Percentiles rank a stretch among this genome's conserved stretches.
These are phyloP conservation scores for Sialia sialis DNA, from an alignment of 2,113 vertebrate species.

Conservation along the genomic window DNA sequence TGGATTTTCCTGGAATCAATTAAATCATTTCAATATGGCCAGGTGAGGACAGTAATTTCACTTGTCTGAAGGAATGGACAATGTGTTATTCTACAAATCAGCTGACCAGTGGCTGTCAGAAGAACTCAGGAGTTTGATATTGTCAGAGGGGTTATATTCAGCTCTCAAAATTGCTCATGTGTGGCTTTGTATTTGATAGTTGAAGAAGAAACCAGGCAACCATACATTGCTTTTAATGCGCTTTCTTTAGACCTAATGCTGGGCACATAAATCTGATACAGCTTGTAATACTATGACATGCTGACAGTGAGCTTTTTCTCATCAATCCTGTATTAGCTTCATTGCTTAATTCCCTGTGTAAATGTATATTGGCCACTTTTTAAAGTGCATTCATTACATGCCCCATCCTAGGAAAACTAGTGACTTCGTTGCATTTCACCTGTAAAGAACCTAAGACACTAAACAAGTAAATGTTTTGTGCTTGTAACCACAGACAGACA, in stretches of 20 bases:
- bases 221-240: not conserved
- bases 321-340: not conserved
- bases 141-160: slow-evolving; percentile 2
- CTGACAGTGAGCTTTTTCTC: not conserved
- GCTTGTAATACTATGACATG: not conserved
- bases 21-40: not conserved
- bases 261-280: not conserved
- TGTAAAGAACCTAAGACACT: not conserved
- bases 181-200: slow-evolving; percentile 21
- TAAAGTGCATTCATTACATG: not conserved
- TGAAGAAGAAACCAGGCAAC: slow-evolving; percentile 27
- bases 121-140: slow-evolving; percentile 11
- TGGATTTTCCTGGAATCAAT: not conserved
- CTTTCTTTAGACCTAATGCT: not conserved
- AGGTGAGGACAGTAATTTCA: not conserved
- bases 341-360: not conserved
- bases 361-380: not conserved
- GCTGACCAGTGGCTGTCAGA: slow-evolving; percentile 32
- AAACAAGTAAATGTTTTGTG: not conserved
- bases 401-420: not conserved
- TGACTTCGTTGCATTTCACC: not conserved
- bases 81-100: not conserved
- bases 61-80: not conserved
- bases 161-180: slow-evolving; percentile 43
- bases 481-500: not conserved